These are phyloP conservation scores for Gila orcuttii DNA, from an alignment of 2,113 vertebrate species.

Conservation along the genomic window DNA sequence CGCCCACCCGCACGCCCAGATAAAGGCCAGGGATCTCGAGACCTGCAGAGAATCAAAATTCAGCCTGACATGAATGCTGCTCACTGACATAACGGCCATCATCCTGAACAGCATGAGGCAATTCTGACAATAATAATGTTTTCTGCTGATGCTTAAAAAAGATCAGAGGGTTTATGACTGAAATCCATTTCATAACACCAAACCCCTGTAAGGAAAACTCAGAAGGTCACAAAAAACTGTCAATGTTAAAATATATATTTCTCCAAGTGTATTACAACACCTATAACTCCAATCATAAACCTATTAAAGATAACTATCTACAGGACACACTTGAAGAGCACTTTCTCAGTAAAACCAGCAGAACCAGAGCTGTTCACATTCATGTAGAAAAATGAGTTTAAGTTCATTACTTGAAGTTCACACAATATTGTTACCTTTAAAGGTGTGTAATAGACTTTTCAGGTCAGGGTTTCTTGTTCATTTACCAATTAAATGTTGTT, in stretches of 20 bases:
- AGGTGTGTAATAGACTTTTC: too few relatives aligned
- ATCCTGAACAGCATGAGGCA: conserved; percentile 10
- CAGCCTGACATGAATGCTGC: conserved; percentile 28
- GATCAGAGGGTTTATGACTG: not conserved
- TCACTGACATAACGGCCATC: conserved; percentile 31
- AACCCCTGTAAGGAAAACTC: not conserved
- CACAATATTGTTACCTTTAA: too few relatives aligned
- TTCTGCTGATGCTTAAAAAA: conserved; percentile 9
- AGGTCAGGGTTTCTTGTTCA: too few relatives aligned
- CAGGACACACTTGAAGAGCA: not conserved
- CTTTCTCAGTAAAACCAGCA: not conserved
- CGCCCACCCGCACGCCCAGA: conserved; percentile 59
- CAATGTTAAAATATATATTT: too few relatives aligned
- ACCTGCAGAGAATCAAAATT: conserved; percentile 33
- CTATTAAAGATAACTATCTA: too few relatives aligned
- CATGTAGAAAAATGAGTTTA: not conserved
- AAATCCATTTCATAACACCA: conserved; percentile 8
- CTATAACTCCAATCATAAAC: too few relatives aligned
- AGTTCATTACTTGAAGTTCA: not conserved
- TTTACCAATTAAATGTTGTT: too few relatives aligned
- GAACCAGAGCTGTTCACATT: not conserved
- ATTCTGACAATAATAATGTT: conserved; percentile 17
- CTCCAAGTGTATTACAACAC: too few relatives aligned
- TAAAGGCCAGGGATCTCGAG: conserved; percentile 18
- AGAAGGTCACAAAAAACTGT: not conserved